phyloP scores from a whole-genome alignment of 2,797 vertebrate species.

The Dendrocincla fuliginosa region DNA sequence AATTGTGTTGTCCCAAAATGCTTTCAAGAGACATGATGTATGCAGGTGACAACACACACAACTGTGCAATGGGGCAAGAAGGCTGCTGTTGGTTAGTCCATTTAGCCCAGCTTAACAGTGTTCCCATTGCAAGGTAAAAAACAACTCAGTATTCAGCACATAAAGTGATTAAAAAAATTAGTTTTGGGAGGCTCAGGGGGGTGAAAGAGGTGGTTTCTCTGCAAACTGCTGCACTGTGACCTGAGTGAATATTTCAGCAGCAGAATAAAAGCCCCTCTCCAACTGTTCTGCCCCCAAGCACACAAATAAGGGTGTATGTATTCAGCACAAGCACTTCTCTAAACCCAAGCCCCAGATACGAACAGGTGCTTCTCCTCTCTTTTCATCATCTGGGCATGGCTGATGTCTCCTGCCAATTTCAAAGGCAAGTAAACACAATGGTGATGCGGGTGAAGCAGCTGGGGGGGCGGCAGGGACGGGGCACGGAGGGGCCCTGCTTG shows the following conservation, averaged over 20 bases:
- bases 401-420: background rate
- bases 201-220: background rate
- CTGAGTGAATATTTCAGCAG: background rate
- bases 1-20: background rate
- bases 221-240: background rate
- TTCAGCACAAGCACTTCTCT: background rate
- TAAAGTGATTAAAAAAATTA: background rate
- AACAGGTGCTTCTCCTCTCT: conserved; percentile 40
- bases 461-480: background rate
- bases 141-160: background rate
- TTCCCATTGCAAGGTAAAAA: background rate
- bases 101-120: background rate
- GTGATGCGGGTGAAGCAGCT: background rate
- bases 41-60: background rate
- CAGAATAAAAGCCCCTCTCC: background rate
- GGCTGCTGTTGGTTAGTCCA: background rate
- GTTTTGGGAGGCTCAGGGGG: background rate
- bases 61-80: background rate
- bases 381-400: background rate
- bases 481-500: background rate
- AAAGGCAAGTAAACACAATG: background rate
- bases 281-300: background rate
- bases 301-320: background rate
- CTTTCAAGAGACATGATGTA: background rate
- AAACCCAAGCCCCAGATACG: background rate